A percentile compares a stretch with the other conserved stretches of the same genome.
phyloP scores from a whole-genome alignment of 2,113 vertebrate species.

The Barnardius zonarius region DNA sequence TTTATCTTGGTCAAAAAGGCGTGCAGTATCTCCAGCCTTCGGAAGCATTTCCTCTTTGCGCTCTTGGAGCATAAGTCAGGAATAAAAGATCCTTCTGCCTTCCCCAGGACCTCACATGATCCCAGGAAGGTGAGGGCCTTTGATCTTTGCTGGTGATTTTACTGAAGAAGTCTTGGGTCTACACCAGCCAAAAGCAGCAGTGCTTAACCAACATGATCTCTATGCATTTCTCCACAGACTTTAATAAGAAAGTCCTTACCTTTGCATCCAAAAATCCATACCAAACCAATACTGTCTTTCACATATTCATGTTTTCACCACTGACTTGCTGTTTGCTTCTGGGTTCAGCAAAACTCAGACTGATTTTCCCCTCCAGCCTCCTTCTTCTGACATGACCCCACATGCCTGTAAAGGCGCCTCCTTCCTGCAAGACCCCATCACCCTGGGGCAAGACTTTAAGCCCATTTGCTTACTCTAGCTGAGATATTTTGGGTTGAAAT shows the following conservation, averaged over 20 bases:
- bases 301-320: neutral
- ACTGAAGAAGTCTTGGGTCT: neutral
- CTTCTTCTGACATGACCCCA: fast-evolving
- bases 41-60: neutral
- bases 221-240: neutral
- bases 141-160: neutral
- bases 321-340: neutral
- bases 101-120: fast-evolving
- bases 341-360: fast-evolving
- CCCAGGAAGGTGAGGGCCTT: neutral
- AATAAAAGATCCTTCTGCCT: neutral
- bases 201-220: fast-evolving
- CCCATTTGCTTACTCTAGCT: neutral
- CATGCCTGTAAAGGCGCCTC: fast-evolving
- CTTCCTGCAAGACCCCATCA: neutral
- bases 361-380: neutral
- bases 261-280: neutral
- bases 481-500: neutral
- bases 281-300: neutral
- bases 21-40: neutral
- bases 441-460: neutral
- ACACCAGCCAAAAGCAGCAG: neutral
- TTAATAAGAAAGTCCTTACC: too few species aligned
- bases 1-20: constrained; percentile 45
- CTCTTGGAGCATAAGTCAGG: neutral